A percentile compares a stretch with the other conserved stretches of the same genome.
phyloP scores from a whole-genome alignment of 1,140 invertebrate genomes.

The Cepaea nemoralis region DNA sequence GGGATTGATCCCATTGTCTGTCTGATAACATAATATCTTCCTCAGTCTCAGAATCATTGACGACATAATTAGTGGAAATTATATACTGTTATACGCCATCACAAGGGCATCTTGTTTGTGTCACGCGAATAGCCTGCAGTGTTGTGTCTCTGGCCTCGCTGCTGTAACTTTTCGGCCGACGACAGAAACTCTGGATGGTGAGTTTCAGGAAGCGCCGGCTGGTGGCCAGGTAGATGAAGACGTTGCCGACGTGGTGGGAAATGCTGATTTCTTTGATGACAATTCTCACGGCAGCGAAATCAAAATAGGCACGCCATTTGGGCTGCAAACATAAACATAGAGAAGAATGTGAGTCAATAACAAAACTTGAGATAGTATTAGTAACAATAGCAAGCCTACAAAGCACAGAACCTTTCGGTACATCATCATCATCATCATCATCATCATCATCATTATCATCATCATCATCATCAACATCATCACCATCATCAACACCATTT shows the following conservation, averaged over 20 bases:
- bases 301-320: conserved; percentile 45
- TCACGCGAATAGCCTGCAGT: neutral
- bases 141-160: conserved; percentile 15
- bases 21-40: too few species aligned
- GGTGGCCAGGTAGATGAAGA: conserved; percentile 59
- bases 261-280: conserved; percentile 62
- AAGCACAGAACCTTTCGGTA: too few species aligned
- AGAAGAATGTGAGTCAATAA: too few species aligned
- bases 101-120: neutral
- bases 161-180: neutral
- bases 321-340: conserved; percentile 21
- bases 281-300: conserved; percentile 48
- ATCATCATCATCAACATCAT: too few species aligned
- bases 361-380: too few species aligned
- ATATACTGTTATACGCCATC: conserved; percentile 13
- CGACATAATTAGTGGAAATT: too few species aligned
- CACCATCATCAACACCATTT: too few species aligned
- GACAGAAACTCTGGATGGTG: conserved; percentile 19
- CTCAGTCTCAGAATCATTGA: too few species aligned
- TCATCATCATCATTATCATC: too few species aligned
- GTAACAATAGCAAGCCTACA: too few species aligned
- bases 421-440: too few species aligned
- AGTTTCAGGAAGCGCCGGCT: conserved; percentile 41
- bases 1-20: too few species aligned
- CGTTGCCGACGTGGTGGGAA: conserved; percentile 63